Evolutionary conservation across 1,140 invertebrate species (phyloP).

Genomic region (Drosophila oshimai): DNA sequence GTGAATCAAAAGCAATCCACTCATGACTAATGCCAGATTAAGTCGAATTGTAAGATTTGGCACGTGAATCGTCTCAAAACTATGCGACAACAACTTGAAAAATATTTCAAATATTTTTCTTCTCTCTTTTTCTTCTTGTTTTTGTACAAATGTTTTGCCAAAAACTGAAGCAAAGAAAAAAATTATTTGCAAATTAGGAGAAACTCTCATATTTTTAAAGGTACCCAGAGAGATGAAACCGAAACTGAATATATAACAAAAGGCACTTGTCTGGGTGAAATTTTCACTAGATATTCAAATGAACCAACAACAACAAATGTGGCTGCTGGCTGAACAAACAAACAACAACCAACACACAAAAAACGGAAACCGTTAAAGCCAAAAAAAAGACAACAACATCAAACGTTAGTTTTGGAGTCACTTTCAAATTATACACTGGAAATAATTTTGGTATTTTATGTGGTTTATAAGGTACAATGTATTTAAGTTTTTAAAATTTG

Average conservation of each 20-base stretch:
- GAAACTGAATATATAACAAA: slow-evolving; percentile 66
- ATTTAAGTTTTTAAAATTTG: no score
- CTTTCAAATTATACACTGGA: slow-evolving; percentile 68
- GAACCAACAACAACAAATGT: slow-evolving; percentile 49
- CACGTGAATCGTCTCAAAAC: slow-evolving; percentile 64
- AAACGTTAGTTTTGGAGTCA: slow-evolving; percentile 60
- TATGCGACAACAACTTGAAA: slow-evolving; percentile 35
- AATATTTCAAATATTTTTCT: slow-evolving; percentile 39
- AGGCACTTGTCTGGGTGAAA: slow-evolving; percentile 80
- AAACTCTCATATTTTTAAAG: slow-evolving; percentile 59
- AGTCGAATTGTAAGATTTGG: slow-evolving; percentile 51
- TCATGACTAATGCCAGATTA: slow-evolving; percentile 55
- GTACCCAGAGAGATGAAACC: slow-evolving; percentile 31
- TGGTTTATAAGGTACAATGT: no score
- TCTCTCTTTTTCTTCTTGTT: slow-evolving; percentile 13
- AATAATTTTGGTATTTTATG: background rate
- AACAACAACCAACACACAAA: slow-evolving; percentile 64
- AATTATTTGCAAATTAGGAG: slow-evolving; percentile 79
- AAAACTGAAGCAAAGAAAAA: slow-evolving; percentile 14
- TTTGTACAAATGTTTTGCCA: slow-evolving; percentile 4
- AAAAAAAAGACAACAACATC: slow-evolving; percentile 56
- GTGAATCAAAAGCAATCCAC: slow-evolving; percentile 44
- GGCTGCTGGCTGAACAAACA: slow-evolving; percentile 51
- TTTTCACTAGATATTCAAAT: slow-evolving; percentile 80
- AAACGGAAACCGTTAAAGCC: slow-evolving; percentile 78